Base-by-base conservation (phyloP, 2,888 invertebrate genomes). In the Alitta virens region DNA sequence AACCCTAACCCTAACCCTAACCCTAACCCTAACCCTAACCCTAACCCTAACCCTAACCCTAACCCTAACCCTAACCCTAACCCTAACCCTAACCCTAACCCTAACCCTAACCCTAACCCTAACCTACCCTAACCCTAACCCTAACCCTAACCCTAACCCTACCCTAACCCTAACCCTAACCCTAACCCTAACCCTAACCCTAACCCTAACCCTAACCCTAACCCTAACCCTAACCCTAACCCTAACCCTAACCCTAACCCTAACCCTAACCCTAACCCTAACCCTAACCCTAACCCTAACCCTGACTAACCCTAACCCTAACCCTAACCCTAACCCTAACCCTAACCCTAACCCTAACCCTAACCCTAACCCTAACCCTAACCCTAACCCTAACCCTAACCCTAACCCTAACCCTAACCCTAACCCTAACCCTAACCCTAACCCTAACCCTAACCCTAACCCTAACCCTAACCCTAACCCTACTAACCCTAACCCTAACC, bases 401-500 rank as follows among this genome's bases (percentile, higher is more conserved):
- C 62, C 50, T 49, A 63, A 40, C 56, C 25, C 9, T 40, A n/a
- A 40, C 56, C 38, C n/a, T 40, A 26, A 40, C 63, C 56, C 38
- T 33, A 56, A 26, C 56, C 56, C 38, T 38, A 27, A 56, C 33
- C 56, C 43, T 42, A 56, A 40, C 56, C 56, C 43, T 42, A 56
- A 40, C 56, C 52, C 27, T 49, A 61, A 52, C 60, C 60, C 57
- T 56, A 60, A 61, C 64, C 46, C 66, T 63, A 56, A 65, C 60
- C 66, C 66, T 63, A 60, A 65, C 60, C 60, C 59, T 59, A 66
- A 64, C 66, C 66, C n/a, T n/a, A n/a, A n/a, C n/a, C n/a, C n/a
- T n/a, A n/a, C n/a, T n/a, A n/a, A n/a, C n/a, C n/a, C n/a, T 59
- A 65, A 64, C 64, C 66, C 66, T 64, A 66, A 66, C 64, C 66